Evolutionary conservation across 2,797 vertebrate genomes (phyloP).

Genomic region (Otolemur crassicaudatus): DNA sequence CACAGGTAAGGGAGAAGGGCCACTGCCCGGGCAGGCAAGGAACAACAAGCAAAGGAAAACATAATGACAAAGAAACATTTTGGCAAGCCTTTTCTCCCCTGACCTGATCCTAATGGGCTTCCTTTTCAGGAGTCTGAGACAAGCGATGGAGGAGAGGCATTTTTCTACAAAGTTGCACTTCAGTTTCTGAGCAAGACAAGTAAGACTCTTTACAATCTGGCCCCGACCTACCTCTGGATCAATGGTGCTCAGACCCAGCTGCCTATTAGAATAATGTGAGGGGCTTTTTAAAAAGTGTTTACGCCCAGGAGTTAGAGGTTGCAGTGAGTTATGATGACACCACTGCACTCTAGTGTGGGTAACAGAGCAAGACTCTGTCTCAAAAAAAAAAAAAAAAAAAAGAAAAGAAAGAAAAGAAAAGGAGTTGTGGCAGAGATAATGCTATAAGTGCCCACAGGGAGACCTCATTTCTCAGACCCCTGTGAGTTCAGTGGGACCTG

Average conservation of each 20-base stretch:
- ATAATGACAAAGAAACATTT: not conserved
- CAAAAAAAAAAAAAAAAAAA: not conserved
- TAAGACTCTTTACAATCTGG: not conserved
- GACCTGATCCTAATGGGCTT: not conserved
- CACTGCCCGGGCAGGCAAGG: not conserved
- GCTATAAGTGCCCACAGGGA: fast-evolving
- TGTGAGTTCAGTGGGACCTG: not conserved
- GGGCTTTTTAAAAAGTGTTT: not conserved
- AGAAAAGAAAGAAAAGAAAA: not conserved
- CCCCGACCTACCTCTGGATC: not conserved
- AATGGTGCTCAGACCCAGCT: not conserved
- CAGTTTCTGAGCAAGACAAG: not conserved
- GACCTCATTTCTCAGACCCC: not conserved
- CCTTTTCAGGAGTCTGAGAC: not conserved
- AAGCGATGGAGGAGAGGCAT: not conserved
- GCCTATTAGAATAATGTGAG: not conserved
- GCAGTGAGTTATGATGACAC: not conserved
- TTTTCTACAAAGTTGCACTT: fast-evolving
- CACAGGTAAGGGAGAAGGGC: not conserved
- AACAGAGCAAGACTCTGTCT: not conserved
- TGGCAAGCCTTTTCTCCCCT: not conserved
- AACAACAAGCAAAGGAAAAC: not conserved
- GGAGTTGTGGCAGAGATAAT: not conserved
- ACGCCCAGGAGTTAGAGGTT: not conserved
- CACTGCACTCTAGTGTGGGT: not conserved